A percentile compares a stretch with the other conserved stretches of the same genome.
These are phyloP conservation scores for Phasia obesa DNA, from an alignment of 2,888 invertebrate genomes.

Conservation along the genomic window DNA sequence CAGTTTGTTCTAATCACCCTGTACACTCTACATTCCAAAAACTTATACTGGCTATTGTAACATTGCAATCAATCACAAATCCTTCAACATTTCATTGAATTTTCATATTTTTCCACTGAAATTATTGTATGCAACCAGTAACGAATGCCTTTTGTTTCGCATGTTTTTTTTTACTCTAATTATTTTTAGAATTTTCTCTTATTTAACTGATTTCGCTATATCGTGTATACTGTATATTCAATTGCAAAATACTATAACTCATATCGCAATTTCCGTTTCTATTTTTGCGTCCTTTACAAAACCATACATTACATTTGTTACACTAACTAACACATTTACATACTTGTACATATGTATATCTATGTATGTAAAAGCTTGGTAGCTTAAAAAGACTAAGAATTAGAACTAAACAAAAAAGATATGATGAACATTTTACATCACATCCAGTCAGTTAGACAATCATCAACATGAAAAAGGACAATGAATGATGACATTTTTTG, in stretches of 20 bases:
- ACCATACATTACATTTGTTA: too few relatives aligned
- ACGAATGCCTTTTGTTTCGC: background rate
- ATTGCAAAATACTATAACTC: constrained; percentile 6
- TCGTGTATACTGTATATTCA: background rate
- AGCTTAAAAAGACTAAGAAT: background rate
- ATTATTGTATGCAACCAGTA: constrained; percentile 3
- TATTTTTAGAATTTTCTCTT: constrained; percentile 3
- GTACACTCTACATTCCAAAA: too few relatives aligned
- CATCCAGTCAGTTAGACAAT: constrained; percentile 58
- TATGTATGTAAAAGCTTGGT: background rate
- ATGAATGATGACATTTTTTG: constrained; percentile 67
- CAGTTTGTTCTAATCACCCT: too few relatives aligned
- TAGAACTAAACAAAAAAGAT: background rate
- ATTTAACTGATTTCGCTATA: constrained; percentile 28
- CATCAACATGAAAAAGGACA: constrained; percentile 52
- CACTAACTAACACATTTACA: too few relatives aligned
- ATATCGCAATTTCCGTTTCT: constrained; percentile 2
- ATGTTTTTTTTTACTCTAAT: constrained; percentile 20
- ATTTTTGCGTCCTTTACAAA: background rate
- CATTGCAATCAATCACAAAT: too few relatives aligned
- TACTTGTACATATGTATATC: too few relatives aligned
- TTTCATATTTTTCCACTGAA: background rate
- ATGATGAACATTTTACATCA: constrained; percentile 58
- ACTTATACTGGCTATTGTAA: too few relatives aligned
- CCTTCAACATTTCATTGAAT: too few relatives aligned